phyloP scores from a whole-genome alignment of 2,888 invertebrate genomes.

The Melinaea marsaeus region DNA sequence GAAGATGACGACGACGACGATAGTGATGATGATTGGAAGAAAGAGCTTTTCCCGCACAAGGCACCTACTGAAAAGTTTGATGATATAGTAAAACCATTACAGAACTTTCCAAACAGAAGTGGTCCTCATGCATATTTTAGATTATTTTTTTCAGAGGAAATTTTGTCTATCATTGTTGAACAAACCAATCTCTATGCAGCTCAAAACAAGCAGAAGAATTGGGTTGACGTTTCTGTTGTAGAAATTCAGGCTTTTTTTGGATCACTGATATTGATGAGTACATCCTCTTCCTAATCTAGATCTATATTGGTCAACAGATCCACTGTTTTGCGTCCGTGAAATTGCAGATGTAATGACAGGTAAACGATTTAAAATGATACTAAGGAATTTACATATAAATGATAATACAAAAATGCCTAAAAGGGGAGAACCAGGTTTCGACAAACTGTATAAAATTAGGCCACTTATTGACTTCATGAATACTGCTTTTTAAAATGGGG shows the following conservation, averaged over 20 bases:
- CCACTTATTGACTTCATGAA: neutral
- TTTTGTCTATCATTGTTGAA: neutral
- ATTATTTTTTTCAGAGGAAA: neutral
- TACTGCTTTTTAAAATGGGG: neutral
- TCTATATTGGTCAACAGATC: slow-evolving; percentile 15
- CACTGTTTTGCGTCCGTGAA: slow-evolving; percentile 4
- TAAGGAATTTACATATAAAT: slow-evolving; percentile 6
- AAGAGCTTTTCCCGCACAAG: no score
- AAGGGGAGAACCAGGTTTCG: neutral
- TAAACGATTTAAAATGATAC: neutral
- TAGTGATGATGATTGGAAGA: no score
- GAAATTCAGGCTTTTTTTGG: slow-evolving; percentile 17
- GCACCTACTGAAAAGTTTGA: no score
- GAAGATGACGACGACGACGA: no score
- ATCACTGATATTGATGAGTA: slow-evolving; percentile 14
- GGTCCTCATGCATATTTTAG: no score
- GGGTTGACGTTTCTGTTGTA: neutral
- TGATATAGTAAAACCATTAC: no score
- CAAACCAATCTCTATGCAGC: no score
- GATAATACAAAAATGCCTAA: slow-evolving; percentile 8
- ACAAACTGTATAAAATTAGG: neutral
- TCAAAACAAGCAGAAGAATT: slow-evolving; percentile 4
- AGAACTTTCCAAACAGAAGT: no score
- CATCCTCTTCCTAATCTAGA: slow-evolving; percentile 10
- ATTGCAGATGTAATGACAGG: no score